Conservation (phyloP, 2,797 vertebrate species). For the Girardinus metallicus region DNA sequence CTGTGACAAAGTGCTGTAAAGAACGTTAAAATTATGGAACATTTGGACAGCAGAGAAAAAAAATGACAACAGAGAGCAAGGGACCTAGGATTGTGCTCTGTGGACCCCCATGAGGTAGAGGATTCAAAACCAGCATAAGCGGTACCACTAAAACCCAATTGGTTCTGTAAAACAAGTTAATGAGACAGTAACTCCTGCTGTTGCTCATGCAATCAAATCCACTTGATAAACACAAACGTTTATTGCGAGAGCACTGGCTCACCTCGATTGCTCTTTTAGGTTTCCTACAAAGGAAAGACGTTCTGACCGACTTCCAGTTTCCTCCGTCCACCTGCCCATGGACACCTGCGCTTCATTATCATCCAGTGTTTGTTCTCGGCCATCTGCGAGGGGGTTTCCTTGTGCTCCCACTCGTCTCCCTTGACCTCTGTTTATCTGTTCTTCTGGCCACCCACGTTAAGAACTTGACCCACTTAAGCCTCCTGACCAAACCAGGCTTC, state of each 20-base stretch:
- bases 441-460: constrained; percentile 49
- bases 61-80: too few species aligned
- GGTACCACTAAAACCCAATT: too few species aligned
- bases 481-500: constrained; percentile 32
- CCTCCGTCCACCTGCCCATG: constrained; percentile 3
- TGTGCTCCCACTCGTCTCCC: not conserved
- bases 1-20: too few species aligned
- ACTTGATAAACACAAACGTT: not conserved
- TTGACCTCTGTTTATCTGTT: constrained; percentile 41
- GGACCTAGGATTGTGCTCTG: too few species aligned
- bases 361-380: constrained; percentile 20
- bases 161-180: too few species aligned
- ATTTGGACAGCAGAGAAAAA: too few species aligned
- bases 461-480: constrained; percentile 46
- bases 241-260: not conserved
- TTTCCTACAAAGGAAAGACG: not conserved
- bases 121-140: too few species aligned
- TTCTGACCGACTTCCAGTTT: not conserved
- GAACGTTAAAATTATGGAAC: too few species aligned
- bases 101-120: too few species aligned
- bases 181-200: too few species aligned
- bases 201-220: not conserved
- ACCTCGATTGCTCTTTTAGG: not conserved
- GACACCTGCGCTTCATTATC: constrained; percentile 26
- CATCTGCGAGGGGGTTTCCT: constrained; percentile 13